Conservation (phyloP, 92 coral and sea anemone species). For the Anthopleura xanthogrammica region DNA sequence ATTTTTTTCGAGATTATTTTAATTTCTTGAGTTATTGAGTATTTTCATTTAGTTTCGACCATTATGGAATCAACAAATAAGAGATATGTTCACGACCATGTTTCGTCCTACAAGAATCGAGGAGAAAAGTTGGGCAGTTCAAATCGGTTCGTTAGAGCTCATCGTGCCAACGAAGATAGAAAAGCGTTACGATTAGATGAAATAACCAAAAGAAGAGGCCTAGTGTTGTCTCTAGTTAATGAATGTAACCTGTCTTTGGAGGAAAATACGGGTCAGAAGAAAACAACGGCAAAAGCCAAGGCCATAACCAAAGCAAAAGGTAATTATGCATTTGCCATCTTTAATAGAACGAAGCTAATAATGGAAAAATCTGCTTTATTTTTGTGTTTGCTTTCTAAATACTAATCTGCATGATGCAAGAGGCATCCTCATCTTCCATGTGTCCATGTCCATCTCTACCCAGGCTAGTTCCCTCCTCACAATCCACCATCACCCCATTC, state of each 20-base stretch:
- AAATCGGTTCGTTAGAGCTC: constrained; percentile 62
- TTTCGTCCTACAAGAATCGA: constrained; percentile 61
- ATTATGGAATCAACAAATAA: constrained; percentile 48
- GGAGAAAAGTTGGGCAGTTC: constrained; percentile 47
- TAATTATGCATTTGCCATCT: background rate
- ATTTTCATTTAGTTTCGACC: background rate
- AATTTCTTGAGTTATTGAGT: background rate
- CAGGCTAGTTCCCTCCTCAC: no score
- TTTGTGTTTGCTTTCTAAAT: no score
- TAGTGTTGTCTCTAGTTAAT: constrained; percentile 42
- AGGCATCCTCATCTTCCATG: no score
- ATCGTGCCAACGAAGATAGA: constrained; percentile 51
- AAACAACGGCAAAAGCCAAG: constrained; percentile 7
- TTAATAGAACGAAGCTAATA: no score
- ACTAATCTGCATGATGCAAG: no score
- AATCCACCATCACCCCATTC: no score
- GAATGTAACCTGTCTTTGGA: constrained; percentile 29
- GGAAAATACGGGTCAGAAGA: constrained; percentile 5
- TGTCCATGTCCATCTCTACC: no score
- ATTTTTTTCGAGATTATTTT: background rate
- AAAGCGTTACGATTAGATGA: constrained; percentile 50
- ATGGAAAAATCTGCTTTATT: no score
- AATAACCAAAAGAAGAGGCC: constrained; percentile 58
- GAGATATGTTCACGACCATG: constrained; percentile 48
- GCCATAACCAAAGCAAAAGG: background rate